These are phyloP conservation scores for Epizoanthus rinbou DNA, from an alignment of 92 coral and sea anemone genomes.

Conservation along the genomic window DNA sequence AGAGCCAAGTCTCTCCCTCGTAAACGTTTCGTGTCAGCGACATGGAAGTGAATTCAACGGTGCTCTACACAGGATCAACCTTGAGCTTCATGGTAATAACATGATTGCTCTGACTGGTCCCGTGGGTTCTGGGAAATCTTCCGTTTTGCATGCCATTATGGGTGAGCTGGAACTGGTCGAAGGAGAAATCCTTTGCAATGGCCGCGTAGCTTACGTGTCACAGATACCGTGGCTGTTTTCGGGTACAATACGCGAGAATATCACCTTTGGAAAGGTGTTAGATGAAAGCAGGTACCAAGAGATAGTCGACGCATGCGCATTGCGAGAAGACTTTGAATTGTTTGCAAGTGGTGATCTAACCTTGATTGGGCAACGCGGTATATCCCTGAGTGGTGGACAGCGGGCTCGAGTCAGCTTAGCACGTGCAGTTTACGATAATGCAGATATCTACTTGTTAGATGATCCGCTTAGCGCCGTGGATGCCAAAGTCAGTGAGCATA, in stretches of 20 bases:
- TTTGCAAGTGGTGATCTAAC: too few species aligned
- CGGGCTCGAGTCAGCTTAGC: constrained; percentile 19
- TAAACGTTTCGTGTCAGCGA: constrained; percentile 10
- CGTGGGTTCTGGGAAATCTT: not conserved
- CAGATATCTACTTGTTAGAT: constrained; percentile 4
- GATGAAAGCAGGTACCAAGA: too few species aligned
- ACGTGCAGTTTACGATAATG: constrained; percentile 21
- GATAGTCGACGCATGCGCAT: too few species aligned
- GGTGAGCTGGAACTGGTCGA: not conserved
- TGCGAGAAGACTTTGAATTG: too few species aligned
- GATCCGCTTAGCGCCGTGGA: constrained; percentile 25
- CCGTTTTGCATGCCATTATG: constrained; percentile 16
- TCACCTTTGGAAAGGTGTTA: not conserved
- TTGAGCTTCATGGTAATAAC: not conserved
- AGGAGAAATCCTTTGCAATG: not conserved
- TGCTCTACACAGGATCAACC: constrained; percentile 2
- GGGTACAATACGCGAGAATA: constrained; percentile 14
- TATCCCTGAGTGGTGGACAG: constrained; percentile 15
- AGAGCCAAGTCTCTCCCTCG: not conserved
- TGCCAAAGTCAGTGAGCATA: constrained; percentile 18
- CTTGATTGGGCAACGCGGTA: too few species aligned
- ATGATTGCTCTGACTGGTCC: not conserved
- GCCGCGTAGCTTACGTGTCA: not conserved
- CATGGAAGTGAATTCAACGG: constrained; percentile 12
- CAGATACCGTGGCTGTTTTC: constrained; percentile 27